These are phyloP conservation scores for Tor tambroides DNA, from an alignment of 2,113 vertebrate genomes.

Conservation along the genomic window DNA sequence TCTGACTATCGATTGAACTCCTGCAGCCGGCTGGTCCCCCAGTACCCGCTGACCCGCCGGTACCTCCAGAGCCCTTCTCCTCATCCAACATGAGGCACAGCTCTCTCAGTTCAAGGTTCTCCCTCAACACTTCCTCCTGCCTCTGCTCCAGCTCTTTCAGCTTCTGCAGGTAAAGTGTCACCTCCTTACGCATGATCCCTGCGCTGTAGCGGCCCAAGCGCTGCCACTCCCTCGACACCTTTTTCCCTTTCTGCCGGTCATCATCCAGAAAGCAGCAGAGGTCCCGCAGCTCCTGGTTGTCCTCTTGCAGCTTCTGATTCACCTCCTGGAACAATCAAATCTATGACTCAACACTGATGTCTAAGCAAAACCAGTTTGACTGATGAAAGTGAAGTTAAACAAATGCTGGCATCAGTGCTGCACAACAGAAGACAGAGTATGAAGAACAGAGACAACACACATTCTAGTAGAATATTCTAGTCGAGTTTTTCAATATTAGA, in stretches of 20 bases:
- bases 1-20: conserved; percentile 90
- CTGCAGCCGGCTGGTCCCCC: conserved; percentile 77
- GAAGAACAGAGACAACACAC: background rate
- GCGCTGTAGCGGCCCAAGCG: conserved; percentile 91
- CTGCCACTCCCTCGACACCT: conserved; percentile 95
- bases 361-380: conserved; percentile 4
- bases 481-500: background rate
- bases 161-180: conserved; percentile 91
- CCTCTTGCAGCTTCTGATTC: conserved; percentile 97
- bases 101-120: conserved; percentile 95
- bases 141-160: conserved; percentile 91
- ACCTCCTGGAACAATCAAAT: conserved; percentile 82
- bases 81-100: conserved; percentile 93
- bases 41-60: conserved; percentile 31
- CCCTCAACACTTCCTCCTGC: conserved; percentile 90
- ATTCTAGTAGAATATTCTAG: background rate
- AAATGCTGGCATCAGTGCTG: background rate
- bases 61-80: conserved; percentile 76
- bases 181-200: conserved; percentile 92
- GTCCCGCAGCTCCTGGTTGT: conserved; percentile 96
- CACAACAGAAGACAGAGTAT: background rate
- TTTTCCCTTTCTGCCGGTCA: conserved; percentile 95
- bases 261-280: conserved; percentile 97
- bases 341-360: conserved; percentile 37
- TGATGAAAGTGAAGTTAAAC: background rate